A percentile compares a stretch with the other conserved stretches of the same genome.
phyloP scores from a whole-genome alignment of 2,888 invertebrate genomes.

The Sceliomorpha sp. region DNA sequence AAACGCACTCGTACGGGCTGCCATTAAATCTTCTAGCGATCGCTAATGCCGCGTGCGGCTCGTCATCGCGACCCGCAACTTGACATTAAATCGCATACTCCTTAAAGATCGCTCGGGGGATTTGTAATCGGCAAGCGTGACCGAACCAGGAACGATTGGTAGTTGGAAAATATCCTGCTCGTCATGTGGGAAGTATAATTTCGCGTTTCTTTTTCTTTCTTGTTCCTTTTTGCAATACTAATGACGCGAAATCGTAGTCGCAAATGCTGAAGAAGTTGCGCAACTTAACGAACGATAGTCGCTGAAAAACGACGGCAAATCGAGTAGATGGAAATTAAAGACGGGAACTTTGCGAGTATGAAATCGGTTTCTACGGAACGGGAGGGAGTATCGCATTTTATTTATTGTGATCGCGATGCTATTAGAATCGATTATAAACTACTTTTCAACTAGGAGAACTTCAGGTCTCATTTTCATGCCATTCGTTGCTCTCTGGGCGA shows the following conservation, averaged over 20 bases:
- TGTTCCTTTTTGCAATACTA: neutral
- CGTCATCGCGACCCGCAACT: slow-evolving; percentile 29
- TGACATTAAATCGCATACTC: slow-evolving; percentile 20
- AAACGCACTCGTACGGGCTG: neutral
- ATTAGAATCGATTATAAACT: too few relatives aligned
- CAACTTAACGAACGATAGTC: slow-evolving; percentile 19
- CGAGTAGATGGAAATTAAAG: slow-evolving; percentile 19
- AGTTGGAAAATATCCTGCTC: slow-evolving; percentile 2
- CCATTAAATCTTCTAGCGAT: slow-evolving; percentile 21
- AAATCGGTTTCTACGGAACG: too few relatives aligned
- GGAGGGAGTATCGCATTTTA: too few relatives aligned
- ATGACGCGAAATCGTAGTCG: slow-evolving; percentile 19
- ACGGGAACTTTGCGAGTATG: too few relatives aligned
- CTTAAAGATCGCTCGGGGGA: slow-evolving; percentile 6
- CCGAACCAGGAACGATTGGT: slow-evolving; percentile 8
- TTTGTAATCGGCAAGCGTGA: slow-evolving; percentile 20
- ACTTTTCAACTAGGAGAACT: too few relatives aligned
- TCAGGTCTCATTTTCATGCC: too few relatives aligned
- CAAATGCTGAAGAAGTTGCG: slow-evolving; percentile 14
- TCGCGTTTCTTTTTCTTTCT: too few relatives aligned
- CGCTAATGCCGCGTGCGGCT: slow-evolving; percentile 4
- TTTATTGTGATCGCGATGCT: too few relatives aligned
- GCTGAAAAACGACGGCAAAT: slow-evolving; percentile 15
- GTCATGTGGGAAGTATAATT: slow-evolving; percentile 9
- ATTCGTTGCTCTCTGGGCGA: too few relatives aligned